Evolutionary conservation across 2,888 invertebrate species (phyloP), one percentile per base, ranked within the genome.

Genomic region (Liopterus haemorrhoidalis): DNA sequence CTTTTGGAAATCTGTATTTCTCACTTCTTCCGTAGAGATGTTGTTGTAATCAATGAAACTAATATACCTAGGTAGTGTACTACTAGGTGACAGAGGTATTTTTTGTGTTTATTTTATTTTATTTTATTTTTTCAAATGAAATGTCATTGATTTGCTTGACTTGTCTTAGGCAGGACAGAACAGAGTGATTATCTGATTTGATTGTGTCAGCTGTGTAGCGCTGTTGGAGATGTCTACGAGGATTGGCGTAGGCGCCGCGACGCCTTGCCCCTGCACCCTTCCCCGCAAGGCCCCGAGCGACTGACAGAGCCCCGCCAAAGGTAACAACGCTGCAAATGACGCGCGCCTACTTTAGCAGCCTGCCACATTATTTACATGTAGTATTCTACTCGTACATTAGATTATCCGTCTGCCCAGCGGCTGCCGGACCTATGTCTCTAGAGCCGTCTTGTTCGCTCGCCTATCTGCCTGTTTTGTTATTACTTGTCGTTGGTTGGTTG

Each of bases 361-460:
- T 44, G 43, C 37, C 28, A 19, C 16, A 28, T 37, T 44, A 44
- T n/a, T n/a, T n/a, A n/a, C n/a, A n/a, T n/a, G n/a, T n/a, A n/a
- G n/a, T n/a, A n/a, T n/a, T n/a, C n/a, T n/a, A n/a, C n/a, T n/a
- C n/a, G n/a, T n/a, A n/a, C n/a, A n/a, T n/a, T n/a, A n/a, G n/a
- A n/a, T n/a, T 59, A 54, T 49, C 50, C 51, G 53, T 52, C 52
- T 54, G 58, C 57, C 57, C 59, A 59, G 58, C 59, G 56, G 57
- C 57, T 55, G n/a, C n/a, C 54, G 55, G 55, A 58, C 43, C 45
- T 53, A 51, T 38, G 37, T 42, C 36, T n/a, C n/a, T n/a, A n/a
- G n/a, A n/a, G n/a, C n/a, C n/a, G n/a, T n/a, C n/a, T n/a, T n/a
- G n/a, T n/a, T n/a, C n/a, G n/a, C n/a, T n/a, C n/a, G 30, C 42